Conservation (phyloP, 2,888 invertebrate species). For the Andrena dorsata region DNA sequence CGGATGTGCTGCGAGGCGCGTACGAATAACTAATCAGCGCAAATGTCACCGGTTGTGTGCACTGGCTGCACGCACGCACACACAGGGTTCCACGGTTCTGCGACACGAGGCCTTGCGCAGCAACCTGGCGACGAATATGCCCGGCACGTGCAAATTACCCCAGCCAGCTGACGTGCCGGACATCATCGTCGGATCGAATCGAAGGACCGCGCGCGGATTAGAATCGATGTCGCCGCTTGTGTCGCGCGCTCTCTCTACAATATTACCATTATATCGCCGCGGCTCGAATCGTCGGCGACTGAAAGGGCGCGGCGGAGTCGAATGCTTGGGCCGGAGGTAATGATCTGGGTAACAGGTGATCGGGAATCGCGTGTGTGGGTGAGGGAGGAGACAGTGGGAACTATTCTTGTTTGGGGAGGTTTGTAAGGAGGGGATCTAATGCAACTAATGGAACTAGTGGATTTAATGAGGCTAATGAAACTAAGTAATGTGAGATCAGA, state of each 20-base stretch:
- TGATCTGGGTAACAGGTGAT: background rate
- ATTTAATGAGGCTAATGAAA: too few species aligned
- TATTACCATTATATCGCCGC: slow-evolving; percentile 1
- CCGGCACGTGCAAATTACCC: slow-evolving; percentile 40
- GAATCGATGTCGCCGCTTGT: slow-evolving; percentile 34
- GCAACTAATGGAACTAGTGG: too few species aligned
- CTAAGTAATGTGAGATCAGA: too few species aligned
- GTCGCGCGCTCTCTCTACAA: slow-evolving; percentile 55
- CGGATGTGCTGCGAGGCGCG: slow-evolving; percentile 43
- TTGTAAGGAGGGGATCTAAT: too few species aligned
- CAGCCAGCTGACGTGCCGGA: slow-evolving; percentile 22
- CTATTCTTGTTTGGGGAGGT: too few species aligned
- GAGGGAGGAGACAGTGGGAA: too few species aligned
- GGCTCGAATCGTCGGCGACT: background rate
- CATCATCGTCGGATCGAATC: slow-evolving; percentile 33
- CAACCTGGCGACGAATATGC: slow-evolving; percentile 34
- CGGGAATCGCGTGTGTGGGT: background rate
- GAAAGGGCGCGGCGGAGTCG: background rate
- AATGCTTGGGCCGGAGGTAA: background rate
- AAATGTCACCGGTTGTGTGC: slow-evolving; percentile 63
- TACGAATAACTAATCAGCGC: slow-evolving; percentile 70
- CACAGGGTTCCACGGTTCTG: background rate
- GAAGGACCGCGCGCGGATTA: slow-evolving; percentile 39
- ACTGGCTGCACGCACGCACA: slow-evolving; percentile 29
- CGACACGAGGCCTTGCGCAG: slow-evolving; percentile 12